A percentile compares a stretch with the other conserved stretches of the same genome.
phyloP scores from a whole-genome alignment of 2,797 vertebrate species.

The Todus mexicanus region DNA sequence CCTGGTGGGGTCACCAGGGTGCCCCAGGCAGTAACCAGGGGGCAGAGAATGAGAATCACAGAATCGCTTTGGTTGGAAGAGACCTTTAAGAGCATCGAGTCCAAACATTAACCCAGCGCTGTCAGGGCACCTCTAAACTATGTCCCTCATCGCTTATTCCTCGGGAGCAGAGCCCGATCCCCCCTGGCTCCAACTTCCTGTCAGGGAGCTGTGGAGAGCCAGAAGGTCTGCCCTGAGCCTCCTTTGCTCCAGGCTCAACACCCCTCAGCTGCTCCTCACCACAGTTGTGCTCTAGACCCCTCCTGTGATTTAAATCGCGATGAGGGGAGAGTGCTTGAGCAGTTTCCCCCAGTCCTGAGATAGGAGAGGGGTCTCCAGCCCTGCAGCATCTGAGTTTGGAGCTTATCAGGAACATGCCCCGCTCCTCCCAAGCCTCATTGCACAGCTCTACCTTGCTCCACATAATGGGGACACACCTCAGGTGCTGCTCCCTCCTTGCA shows the following conservation, averaged over 20 bases:
- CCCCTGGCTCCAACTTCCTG: too few species aligned
- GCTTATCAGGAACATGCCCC: not conserved
- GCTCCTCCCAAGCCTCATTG: not conserved
- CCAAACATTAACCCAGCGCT: too few species aligned
- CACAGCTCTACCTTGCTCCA: not conserved
- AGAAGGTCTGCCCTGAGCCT: too few species aligned
- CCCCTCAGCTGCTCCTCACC: not conserved
- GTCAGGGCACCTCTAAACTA: too few species aligned
- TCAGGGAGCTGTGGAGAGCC: too few species aligned
- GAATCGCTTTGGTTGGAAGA: too few species aligned
- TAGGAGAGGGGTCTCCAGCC: not conserved
- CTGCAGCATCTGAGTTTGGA: not conserved
- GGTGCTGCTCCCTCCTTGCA: not conserved
- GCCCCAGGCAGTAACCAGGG: too few species aligned
- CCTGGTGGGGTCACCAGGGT: too few species aligned
- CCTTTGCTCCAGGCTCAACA: not conserved
- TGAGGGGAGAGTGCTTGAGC: not conserved
- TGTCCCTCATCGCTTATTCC: too few species aligned
- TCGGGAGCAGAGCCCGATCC: too few species aligned
- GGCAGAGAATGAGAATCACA: too few species aligned
- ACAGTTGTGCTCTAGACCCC: not conserved
- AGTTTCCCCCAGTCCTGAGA: not conserved
- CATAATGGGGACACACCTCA: accelerated
- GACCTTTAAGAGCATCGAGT: too few species aligned
- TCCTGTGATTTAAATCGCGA: not conserved